These are phyloP conservation scores for Sclerodermus sp. DNA, from an alignment of 2,888 invertebrate species.

Conservation along the genomic window DNA sequence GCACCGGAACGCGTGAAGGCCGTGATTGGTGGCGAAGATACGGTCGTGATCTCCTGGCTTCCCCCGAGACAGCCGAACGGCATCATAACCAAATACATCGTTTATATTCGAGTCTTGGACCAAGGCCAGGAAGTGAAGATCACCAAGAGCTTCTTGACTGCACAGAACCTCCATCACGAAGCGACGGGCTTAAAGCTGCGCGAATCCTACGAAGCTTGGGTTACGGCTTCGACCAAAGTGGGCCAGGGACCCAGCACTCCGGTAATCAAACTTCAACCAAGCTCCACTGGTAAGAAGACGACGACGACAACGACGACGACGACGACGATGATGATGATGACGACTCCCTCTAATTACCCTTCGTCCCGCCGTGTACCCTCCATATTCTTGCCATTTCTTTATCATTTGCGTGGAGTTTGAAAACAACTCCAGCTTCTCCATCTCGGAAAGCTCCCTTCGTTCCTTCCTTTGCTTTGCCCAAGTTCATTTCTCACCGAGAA, in stretches of 20 bases:
- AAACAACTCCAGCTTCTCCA: too few species aligned
- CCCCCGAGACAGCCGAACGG: slow-evolving; percentile 68
- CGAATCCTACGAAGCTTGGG: slow-evolving; percentile 66
- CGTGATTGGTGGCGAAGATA: slow-evolving; percentile 62
- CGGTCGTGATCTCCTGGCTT: slow-evolving; percentile 67
- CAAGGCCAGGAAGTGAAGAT: slow-evolving; percentile 62
- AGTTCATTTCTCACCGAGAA: too few species aligned
- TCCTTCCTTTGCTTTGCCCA: too few species aligned
- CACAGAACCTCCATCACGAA: slow-evolving; percentile 61
- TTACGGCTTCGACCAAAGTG: slow-evolving; percentile 65
- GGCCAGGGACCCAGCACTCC: slow-evolving; percentile 65
- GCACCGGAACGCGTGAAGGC: slow-evolving; percentile 67
- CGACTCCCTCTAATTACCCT: too few species aligned
- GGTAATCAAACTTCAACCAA: slow-evolving; percentile 61
- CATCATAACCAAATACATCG: slow-evolving; percentile 64
- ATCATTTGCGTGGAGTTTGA: too few species aligned
- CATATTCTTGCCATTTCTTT: too few species aligned
- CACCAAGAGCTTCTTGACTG: slow-evolving; percentile 55
- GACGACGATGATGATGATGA: too few species aligned
- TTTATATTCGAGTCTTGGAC: slow-evolving; percentile 63
- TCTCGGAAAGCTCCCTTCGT: too few species aligned
- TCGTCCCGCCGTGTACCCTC: too few species aligned
- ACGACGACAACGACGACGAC: background rate
- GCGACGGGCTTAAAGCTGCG: slow-evolving; percentile 60
- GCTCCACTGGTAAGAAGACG: slow-evolving; percentile 49